Conservation (phyloP, 2,113 vertebrate species). For the Odobenus rosmarus region DNA sequence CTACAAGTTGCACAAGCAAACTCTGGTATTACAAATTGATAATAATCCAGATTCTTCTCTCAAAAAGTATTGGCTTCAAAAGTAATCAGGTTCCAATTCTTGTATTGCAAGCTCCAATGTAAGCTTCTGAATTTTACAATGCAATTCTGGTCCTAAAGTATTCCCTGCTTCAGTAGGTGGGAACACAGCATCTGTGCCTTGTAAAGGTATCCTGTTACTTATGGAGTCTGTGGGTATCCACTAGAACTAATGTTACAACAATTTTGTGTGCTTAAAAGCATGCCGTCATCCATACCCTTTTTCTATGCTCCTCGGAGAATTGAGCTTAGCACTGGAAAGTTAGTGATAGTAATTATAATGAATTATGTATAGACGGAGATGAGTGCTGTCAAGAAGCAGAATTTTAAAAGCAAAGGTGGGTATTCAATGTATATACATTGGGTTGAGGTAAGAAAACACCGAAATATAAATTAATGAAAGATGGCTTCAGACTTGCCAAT, state of each 20-base stretch:
- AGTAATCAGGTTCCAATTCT: not conserved
- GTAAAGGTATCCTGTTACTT: not conserved
- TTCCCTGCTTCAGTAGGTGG: not conserved
- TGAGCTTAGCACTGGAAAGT: slow-evolving; percentile 2
- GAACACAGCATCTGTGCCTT: not conserved
- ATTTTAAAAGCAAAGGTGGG: slow-evolving; percentile 35
- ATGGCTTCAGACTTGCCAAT: slow-evolving; percentile 11
- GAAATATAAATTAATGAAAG: slow-evolving; percentile 46
- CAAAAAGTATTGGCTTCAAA: not conserved
- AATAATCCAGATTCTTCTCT: not conserved
- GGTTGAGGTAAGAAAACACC: not conserved
- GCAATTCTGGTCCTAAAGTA: not conserved
- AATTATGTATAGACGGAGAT: slow-evolving; percentile 47
- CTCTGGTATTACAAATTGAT: not conserved
- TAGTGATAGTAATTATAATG: slow-evolving; percentile 55
- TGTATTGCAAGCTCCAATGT: not conserved
- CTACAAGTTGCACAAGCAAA: not conserved
- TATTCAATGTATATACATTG: not conserved
- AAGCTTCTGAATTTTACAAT: slow-evolving; percentile 10
- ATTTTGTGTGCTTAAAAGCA: slow-evolving; percentile 33
- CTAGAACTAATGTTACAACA: not conserved
- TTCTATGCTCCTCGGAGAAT: not conserved
- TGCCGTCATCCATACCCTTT: not conserved
- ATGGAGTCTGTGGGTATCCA: not conserved
- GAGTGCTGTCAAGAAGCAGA: slow-evolving; percentile 46